Conservation (phyloP, 2,797 vertebrate species). For the Loriculus beryllinus region DNA sequence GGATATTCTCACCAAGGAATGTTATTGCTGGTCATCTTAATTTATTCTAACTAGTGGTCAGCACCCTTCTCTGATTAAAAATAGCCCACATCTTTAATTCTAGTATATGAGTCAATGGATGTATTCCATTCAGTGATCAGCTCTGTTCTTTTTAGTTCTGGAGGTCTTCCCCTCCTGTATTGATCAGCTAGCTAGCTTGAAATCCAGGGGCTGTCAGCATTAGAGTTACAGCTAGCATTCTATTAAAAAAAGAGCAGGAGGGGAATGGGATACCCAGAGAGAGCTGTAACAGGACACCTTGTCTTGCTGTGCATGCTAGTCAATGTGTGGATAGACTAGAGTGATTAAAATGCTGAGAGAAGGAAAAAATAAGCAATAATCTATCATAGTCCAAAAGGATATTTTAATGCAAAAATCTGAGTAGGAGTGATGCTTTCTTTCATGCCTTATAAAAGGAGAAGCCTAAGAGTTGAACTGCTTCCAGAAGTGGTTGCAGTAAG, state of each 20-base stretch:
- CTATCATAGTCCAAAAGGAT: background rate
- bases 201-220: background rate
- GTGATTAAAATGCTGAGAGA: background rate
- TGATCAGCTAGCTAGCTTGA: background rate
- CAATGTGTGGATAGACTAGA: background rate
- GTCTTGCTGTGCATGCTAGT: slow-evolving; percentile 20
- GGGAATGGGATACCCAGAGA: background rate
- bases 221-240: background rate
- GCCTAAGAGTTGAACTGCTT: background rate
- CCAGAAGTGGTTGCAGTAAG: background rate
- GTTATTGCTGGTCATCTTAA: background rate
- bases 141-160: background rate
- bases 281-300: background rate
- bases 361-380: slow-evolving; percentile 6
- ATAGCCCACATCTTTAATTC: background rate
- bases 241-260: background rate
- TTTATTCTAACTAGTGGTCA: background rate
- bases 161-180: background rate
- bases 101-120: background rate
- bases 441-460: background rate
- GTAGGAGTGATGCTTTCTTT: slow-evolving; percentile 13
- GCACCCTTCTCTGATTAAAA: background rate
- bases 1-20: background rate
- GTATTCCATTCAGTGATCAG: background rate
- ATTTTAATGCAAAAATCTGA: background rate